Base-by-base conservation (phyloP, 2,113 vertebrate genomes). In the Alaudala cheleensis region DNA sequence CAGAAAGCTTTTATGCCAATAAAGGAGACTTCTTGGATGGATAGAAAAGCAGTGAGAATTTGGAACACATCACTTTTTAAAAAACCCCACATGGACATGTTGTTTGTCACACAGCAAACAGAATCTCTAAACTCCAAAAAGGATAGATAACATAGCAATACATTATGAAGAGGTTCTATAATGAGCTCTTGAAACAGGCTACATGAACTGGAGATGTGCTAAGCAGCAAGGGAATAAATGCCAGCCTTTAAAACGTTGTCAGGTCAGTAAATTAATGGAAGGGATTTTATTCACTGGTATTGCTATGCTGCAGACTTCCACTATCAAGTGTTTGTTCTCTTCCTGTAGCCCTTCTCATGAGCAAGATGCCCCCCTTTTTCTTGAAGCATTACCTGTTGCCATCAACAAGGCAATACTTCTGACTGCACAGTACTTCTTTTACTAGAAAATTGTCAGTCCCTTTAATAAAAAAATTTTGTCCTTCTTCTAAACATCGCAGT, bases 21-120 rank as follows among this genome's bases (percentile, higher is more conserved):
- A 78, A 66, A 61, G 70, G 3, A 69, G n/a, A 51, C 10, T 57
- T 58, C 23, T 72, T 47, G 22, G 15, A 10, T 67, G 28, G 34
- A 57, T 66, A 39, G 47, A 45, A 62, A 6, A 23, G 62, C 28
- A 45, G 10, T 45, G 58, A 72, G 54, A 83, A 73, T 57, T 61
- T 18, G 5, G 44, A 91, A 50, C 10, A n/a, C 6, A 37, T 9
- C 10, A 25, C 5, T 19, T 89, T 69, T 45, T n/a, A 54, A 42
- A 83, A 81, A n/a, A 2, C 2, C 24, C 4, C 7, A 22, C 11
- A 17, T 0, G 0, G 12, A 21, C 14, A 31, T 62, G 26, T 18
- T 64, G 4, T 69, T 93, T 56, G 50, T 65, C 34, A 42, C 22
- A 17, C 42, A 81, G 56, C 66, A 87, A 88, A 67, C 1, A 54